A percentile compares a stretch with the other conserved stretches of the same genome.
These are phyloP conservation scores for Scomber scombrus DNA, from an alignment of 2,113 vertebrate genomes.

Conservation along the genomic window DNA sequence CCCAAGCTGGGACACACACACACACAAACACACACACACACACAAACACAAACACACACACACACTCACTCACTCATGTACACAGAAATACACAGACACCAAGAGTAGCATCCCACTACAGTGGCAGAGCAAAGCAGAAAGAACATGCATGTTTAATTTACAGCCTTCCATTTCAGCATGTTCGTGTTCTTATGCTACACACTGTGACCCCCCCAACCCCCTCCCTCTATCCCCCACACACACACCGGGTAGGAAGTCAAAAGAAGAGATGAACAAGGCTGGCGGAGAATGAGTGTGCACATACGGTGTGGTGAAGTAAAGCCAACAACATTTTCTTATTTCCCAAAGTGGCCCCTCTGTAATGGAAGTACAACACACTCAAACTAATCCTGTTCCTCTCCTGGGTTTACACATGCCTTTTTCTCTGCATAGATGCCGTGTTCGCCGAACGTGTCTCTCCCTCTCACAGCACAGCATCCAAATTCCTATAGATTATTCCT, in stretches of 20 bases:
- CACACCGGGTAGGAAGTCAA: constrained; percentile 30
- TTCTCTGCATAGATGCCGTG: constrained; percentile 19
- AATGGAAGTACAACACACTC: constrained; percentile 73
- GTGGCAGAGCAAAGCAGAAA: constrained; percentile 66
- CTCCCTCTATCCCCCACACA: constrained; percentile 14
- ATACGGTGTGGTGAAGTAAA: constrained; percentile 46
- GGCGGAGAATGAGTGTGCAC: constrained; percentile 28
- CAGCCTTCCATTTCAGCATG: constrained; percentile 79
- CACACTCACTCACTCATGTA: constrained; percentile 12
- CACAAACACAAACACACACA: background rate
- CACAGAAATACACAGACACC: constrained; percentile 46
- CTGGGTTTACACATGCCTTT: constrained; percentile 43
- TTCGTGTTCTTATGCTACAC: constrained; percentile 68
- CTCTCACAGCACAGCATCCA: constrained; percentile 26
- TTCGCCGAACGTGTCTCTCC: constrained; percentile 32
- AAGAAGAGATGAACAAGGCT: constrained; percentile 56
- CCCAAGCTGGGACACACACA: constrained; percentile 60
- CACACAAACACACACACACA: constrained; percentile 25
- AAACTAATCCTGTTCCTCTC: constrained; percentile 63
- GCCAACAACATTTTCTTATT: constrained; percentile 65
- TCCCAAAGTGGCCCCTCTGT: constrained; percentile 61
- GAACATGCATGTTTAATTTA: constrained; percentile 83
- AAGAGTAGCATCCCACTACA: constrained; percentile 58
- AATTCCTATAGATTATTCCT: constrained; percentile 22
- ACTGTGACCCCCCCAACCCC: constrained; percentile 56